Evolutionary conservation across 1,140 invertebrate species (phyloP).

Genomic region (Heliconius melpomene): DNA sequence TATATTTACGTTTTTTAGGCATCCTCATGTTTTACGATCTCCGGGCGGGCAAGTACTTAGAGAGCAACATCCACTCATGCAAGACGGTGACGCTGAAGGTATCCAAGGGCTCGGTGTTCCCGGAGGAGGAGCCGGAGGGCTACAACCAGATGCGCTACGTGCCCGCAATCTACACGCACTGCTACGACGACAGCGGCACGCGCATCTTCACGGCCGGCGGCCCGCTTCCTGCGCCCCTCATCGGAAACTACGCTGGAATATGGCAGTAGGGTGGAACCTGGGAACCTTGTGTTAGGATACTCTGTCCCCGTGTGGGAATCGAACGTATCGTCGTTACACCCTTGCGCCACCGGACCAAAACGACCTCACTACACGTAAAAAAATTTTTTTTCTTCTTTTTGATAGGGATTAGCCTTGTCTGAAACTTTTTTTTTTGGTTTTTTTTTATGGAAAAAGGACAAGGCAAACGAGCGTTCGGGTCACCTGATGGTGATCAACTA

Average conservation of each 20-base stretch:
- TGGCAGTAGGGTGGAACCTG: conserved; percentile 80
- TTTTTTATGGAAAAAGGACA: no score
- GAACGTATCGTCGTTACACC: no score
- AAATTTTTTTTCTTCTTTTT: no score
- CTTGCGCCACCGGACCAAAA: no score
- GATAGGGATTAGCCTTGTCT: no score
- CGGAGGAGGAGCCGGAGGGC: conserved; percentile 91
- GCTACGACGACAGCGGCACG: conserved; percentile 95
- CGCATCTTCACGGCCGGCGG: conserved; percentile 96
- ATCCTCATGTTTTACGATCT: conserved; percentile 97
- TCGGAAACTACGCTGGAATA: conserved; percentile 90
- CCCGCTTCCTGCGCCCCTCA: conserved; percentile 93
- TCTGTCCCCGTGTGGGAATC: no score
- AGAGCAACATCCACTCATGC: conserved; percentile 93
- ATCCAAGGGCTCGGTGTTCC: conserved; percentile 94
- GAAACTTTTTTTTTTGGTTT: no score
- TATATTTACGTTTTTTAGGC: conserved; percentile 65
- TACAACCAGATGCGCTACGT: conserved; percentile 93
- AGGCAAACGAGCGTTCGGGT: no score
- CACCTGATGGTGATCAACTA: no score
- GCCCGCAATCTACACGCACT: conserved; percentile 97
- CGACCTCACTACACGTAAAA: no score
- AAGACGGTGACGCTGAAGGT: conserved; percentile 94
- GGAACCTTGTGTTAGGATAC: no score
- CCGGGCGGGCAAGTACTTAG: conserved; percentile 93